Conservation (phyloP, 2,888 invertebrate genomes). For the Cephus spinipes region DNA sequence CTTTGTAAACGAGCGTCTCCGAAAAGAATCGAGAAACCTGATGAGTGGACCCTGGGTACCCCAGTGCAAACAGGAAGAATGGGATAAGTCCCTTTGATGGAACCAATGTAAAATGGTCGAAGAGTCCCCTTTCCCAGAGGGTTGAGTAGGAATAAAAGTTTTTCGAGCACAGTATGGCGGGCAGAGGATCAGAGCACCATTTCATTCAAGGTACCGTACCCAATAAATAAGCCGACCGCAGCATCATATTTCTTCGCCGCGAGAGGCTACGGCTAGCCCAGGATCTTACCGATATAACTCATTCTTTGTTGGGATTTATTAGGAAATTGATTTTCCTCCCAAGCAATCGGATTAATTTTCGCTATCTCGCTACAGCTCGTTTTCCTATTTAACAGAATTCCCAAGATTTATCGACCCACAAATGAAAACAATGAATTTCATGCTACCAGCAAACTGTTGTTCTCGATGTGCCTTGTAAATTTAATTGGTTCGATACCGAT, state of each 20-base stretch:
- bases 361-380: constrained; percentile 25
- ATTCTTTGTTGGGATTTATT: constrained; percentile 46
- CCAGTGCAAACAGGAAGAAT: background rate
- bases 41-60: background rate
- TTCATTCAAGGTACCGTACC: constrained; percentile 39
- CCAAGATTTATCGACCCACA: background rate
- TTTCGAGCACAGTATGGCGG: background rate
- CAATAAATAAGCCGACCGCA: constrained; percentile 51
- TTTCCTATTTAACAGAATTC: constrained; percentile 1
- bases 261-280: constrained; percentile 22
- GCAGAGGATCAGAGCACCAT: constrained; percentile 12
- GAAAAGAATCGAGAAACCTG: background rate
- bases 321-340: constrained; percentile 46
- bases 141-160: background rate
- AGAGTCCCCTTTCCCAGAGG: background rate
- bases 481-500: background rate
- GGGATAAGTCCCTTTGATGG: background rate
- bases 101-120: background rate
- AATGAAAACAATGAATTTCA: background rate
- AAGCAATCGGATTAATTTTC: constrained; percentile 52
- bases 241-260: constrained; percentile 54
- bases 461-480: background rate
- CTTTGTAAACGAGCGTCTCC: background rate
- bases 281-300: constrained; percentile 35
- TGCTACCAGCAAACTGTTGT: background rate